Base-by-base conservation (phyloP, 2,113 vertebrate genomes). In the Heteronetta atricapilla region DNA sequence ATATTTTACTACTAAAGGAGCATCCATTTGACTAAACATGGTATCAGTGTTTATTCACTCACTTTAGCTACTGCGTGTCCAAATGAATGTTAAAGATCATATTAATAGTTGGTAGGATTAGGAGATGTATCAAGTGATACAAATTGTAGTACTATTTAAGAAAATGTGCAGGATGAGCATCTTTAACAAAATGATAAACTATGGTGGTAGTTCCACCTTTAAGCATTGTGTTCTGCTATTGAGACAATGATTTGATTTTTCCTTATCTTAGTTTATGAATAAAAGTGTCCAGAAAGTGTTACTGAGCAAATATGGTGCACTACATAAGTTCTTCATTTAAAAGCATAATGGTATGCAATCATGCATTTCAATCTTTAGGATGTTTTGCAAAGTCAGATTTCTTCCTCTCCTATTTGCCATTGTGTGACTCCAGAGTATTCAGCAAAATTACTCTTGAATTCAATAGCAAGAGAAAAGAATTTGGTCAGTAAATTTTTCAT, bases 381-480 rank as follows among this genome's bases (percentile, higher is more conserved):
- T 66, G 31, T 67, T 91, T 87, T 2, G 2, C 46, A 68, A 46
- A 78, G 25, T 78, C 42, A 87, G 48, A 75, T 87, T 89, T 91
- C 29, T 63, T 86, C 34, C 66, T 79, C 12, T 95, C 29, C 28
- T 38, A n/a, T 75, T 86, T 95, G 38, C 33, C 34, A 34, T 62
- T 63, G 36, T 52, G 33, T 85, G 56, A 70, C 25, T 95, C 33
- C 64, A 60, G 20, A 55, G 85, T 26, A 84, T n/a, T 87, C 52
- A 87, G 52, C 11, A 88, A 95, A 87, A 79, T 60, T 94, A 64
- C 21, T 84, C 81, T 52, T 85, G 6, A 82, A 76, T 93, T 89
- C 74, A 82, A 72, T 7, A 87, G 29, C 29, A 78, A 80, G 38
- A 48, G 33, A 70, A 79, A 87, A 69, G 5, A 87, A 85, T 85